Percentiles rank a stretch among this genome's conserved stretches.
These are phyloP conservation scores for Drosophila antonietae DNA, from an alignment of 2,888 invertebrate genomes.

Conservation along the genomic window DNA sequence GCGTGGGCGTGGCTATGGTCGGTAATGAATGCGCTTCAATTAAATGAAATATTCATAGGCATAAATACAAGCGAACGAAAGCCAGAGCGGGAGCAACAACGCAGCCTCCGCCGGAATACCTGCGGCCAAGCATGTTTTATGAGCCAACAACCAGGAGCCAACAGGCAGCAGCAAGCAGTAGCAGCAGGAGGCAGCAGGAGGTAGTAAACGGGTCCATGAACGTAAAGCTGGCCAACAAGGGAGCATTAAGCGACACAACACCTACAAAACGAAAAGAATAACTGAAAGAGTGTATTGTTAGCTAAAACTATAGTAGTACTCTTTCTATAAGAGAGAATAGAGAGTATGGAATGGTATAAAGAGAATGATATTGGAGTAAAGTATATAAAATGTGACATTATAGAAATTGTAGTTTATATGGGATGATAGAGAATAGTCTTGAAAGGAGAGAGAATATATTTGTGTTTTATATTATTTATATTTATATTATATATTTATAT, in stretches of 20 bases:
- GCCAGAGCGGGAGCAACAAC: neutral
- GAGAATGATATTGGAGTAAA: neutral
- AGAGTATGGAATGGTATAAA: neutral
- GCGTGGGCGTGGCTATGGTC: slow-evolving; percentile 36
- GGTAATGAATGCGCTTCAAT: slow-evolving; percentile 77
- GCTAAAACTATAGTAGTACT: neutral
- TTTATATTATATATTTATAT: too few relatives aligned
- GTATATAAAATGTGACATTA: neutral
- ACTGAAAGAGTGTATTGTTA: neutral
- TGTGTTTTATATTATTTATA: neutral
- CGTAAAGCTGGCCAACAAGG: slow-evolving; percentile 2
- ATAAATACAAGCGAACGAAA: slow-evolving; percentile 62
- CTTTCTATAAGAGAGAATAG: neutral
- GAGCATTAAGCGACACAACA: slow-evolving; percentile 26
- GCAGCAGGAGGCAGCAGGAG: too few relatives aligned
- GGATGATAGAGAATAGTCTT: neutral
- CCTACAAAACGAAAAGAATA: neutral
- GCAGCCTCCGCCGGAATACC: slow-evolving; percentile 42
- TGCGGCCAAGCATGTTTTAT: slow-evolving; percentile 71
- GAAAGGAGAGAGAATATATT: neutral
- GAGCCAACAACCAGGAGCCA: slow-evolving; percentile 46
- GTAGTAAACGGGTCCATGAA: slow-evolving; percentile 4
- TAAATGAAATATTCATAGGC: slow-evolving; percentile 78
- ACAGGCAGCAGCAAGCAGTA: slow-evolving; percentile 3
- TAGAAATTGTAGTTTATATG: neutral